Conservation (phyloP, 53 echinoderm and acorn worm genomes). For the Holothuria scabra region DNA sequence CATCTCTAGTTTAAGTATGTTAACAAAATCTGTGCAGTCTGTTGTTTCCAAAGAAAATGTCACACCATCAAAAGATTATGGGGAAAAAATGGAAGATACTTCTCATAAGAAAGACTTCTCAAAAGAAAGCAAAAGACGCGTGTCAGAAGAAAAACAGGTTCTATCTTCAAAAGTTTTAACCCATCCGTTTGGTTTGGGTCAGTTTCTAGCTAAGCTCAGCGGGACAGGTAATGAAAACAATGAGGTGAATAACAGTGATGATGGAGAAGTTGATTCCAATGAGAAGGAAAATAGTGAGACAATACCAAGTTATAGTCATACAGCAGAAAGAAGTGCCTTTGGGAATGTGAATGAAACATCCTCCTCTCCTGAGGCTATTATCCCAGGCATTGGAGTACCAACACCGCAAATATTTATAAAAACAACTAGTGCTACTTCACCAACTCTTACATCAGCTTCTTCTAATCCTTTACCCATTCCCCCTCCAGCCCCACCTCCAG, state of each 20-base stretch:
- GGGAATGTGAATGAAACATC: too few relatives aligned
- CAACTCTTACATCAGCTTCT: too few relatives aligned
- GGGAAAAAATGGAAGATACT: not conserved
- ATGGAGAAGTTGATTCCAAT: too few relatives aligned
- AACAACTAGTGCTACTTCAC: too few relatives aligned
- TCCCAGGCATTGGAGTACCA: too few relatives aligned
- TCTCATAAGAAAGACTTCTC: too few relatives aligned
- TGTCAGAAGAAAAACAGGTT: not conserved
- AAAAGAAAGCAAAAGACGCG: too few relatives aligned
- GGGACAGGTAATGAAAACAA: not conserved
- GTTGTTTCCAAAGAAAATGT: slow-evolving; percentile 32
- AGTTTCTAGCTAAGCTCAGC: slow-evolving; percentile 17
- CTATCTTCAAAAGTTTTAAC: not conserved
- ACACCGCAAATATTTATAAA: too few relatives aligned
- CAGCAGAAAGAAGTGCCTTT: too few relatives aligned
- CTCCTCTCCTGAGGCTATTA: too few relatives aligned
- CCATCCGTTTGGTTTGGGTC: slow-evolving; percentile 30
- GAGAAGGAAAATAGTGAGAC: too few relatives aligned
- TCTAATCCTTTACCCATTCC: not conserved
- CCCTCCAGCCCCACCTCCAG: slow-evolving; percentile 7
- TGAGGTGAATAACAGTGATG: not conserved
- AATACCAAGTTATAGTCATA: too few relatives aligned
- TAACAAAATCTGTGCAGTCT: slow-evolving; percentile 62
- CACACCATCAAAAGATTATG: not conserved
- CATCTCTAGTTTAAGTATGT: slow-evolving; percentile 67